These are phyloP conservation scores for Todus mexicanus DNA, from an alignment of 2,797 vertebrate species.

Conservation along the genomic window DNA sequence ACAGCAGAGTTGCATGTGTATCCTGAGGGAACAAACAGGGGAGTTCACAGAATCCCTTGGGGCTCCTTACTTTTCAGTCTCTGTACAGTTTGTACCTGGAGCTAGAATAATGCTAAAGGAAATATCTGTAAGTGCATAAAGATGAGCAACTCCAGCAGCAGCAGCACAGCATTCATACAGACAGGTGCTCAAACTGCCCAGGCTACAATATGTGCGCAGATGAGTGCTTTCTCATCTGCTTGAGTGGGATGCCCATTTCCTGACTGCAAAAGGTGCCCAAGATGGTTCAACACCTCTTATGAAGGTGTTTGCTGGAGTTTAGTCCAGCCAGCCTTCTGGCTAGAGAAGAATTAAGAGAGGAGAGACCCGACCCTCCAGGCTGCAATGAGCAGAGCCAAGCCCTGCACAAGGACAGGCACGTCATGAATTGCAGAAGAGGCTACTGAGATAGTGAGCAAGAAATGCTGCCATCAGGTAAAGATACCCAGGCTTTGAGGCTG, in stretches of 20 bases:
- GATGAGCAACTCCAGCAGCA: background rate
- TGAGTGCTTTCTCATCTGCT: background rate
- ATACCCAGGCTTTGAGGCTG: background rate
- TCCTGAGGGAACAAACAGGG: background rate
- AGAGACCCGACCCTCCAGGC: background rate
- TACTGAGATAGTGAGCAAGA: background rate
- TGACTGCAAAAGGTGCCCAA: too few relatives aligned
- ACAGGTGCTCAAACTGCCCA: background rate
- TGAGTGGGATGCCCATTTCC: background rate
- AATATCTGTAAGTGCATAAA: background rate
- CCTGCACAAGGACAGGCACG: background rate
- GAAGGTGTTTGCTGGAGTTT: background rate
- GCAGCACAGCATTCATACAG: background rate
- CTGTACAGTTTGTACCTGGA: background rate
- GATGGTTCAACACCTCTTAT: background rate
- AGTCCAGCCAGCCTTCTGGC: background rate
- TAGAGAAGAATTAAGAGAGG: background rate
- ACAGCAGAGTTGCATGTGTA: accelerated
- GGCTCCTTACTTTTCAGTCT: background rate
- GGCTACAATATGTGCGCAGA: background rate
- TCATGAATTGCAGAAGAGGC: background rate
- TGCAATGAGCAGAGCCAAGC: background rate
- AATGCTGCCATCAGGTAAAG: background rate
- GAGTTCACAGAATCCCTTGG: background rate
- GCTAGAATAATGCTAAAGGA: background rate